phyloP scores from a whole-genome alignment of 1,140 invertebrate species.

The Nephotettix cincticeps region DNA sequence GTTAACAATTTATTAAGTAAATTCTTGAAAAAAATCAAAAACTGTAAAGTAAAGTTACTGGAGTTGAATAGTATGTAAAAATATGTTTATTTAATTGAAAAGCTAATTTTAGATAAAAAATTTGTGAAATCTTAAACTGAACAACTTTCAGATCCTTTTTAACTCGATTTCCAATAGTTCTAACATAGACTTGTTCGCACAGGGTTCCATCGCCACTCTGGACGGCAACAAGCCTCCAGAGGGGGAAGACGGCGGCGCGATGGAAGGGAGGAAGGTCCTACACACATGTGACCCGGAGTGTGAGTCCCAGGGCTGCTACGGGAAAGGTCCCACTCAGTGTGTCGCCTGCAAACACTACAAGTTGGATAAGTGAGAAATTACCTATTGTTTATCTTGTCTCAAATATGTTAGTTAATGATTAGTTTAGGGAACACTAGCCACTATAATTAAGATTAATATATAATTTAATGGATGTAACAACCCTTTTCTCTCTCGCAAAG shows the following conservation, averaged over 20 bases:
- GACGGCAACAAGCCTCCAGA: conserved; percentile 55
- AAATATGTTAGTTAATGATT: background rate
- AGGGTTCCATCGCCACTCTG: conserved; percentile 65
- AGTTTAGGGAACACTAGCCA: background rate
- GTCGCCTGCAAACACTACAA: conserved; percentile 75
- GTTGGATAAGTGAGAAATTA: conserved; percentile 74
- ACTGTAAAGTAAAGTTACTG: too few relatives aligned
- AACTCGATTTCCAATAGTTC: too few relatives aligned
- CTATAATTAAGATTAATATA: background rate
- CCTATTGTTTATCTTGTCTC: background rate
- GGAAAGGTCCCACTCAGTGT: conserved; percentile 75
- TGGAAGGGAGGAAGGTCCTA: conserved; percentile 56
- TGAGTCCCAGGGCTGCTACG: conserved; percentile 78
- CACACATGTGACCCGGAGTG: conserved; percentile 81
- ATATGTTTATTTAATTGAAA: too few relatives aligned
- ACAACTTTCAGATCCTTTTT: too few relatives aligned
- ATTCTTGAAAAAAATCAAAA: too few relatives aligned
- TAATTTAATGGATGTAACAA: conserved; percentile 8
- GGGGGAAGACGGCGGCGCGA: conserved; percentile 37
- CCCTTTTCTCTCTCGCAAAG: too few relatives aligned
- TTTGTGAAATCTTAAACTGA: too few relatives aligned
- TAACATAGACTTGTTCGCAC: too few relatives aligned
- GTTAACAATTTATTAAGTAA: too few relatives aligned
- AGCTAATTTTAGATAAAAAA: too few relatives aligned
- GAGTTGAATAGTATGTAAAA: too few relatives aligned